Conservation (phyloP, 2,113 vertebrate species). For the Sitta europaea region DNA sequence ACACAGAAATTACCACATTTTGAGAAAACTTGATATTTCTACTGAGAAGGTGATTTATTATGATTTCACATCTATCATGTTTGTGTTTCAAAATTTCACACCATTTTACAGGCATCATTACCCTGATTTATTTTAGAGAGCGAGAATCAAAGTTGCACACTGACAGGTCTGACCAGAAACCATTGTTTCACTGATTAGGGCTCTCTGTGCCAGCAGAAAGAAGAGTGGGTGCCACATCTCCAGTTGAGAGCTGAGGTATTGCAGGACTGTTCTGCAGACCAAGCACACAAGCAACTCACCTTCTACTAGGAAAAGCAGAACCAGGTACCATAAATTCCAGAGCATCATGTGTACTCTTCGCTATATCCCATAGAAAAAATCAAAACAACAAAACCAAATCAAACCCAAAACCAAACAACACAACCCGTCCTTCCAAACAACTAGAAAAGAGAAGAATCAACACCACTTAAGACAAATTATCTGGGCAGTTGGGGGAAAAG, state of each 20-base stretch:
- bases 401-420: background rate
- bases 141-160: background rate
- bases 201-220: background rate
- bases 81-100: background rate
- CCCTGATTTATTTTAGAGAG: background rate
- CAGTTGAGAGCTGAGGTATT: background rate
- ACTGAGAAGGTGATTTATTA: background rate
- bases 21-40: background rate
- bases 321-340: background rate
- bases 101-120: background rate
- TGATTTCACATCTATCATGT: background rate
- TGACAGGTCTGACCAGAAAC: background rate
- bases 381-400: background rate
- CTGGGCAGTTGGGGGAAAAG: background rate
- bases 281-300: background rate
- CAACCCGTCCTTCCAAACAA: rapidly evolving
- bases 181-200: background rate
- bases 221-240: background rate
- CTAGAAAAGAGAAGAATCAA: background rate
- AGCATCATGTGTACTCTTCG: background rate
- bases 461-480: background rate
- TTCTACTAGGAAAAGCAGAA: background rate
- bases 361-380: background rate
- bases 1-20: background rate
- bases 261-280: background rate